These are phyloP conservation scores for Choreutis nemorana DNA, from an alignment of 2,888 invertebrate species.

Conservation along the genomic window DNA sequence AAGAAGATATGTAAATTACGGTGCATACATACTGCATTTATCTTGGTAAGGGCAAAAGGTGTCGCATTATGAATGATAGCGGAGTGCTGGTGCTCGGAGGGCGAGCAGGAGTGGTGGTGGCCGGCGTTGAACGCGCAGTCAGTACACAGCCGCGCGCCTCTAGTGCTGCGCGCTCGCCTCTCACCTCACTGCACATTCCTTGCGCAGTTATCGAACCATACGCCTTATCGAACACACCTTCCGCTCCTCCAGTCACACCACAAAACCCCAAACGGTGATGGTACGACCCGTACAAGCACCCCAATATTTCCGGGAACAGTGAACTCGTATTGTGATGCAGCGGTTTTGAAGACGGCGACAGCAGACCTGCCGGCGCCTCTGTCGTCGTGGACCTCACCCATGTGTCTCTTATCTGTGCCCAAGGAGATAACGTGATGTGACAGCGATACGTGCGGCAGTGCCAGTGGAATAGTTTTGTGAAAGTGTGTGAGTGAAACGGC, in stretches of 20 bases:
- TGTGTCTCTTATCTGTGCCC: constrained; percentile 33
- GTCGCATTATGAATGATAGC: constrained; percentile 39
- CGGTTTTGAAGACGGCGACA: constrained; percentile 22
- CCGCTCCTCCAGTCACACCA: constrained; percentile 23
- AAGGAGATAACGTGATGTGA: constrained; percentile 63
- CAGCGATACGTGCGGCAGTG: constrained; percentile 50
- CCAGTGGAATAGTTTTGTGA: constrained; percentile 63
- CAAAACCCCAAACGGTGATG: constrained; percentile 33
- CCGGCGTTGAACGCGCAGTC: constrained; percentile 32
- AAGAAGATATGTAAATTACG: constrained; percentile 37
- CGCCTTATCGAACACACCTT: constrained; percentile 42
- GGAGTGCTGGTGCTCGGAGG: constrained; percentile 50
- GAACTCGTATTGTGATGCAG: constrained; percentile 25
- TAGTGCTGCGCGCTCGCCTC: constrained; percentile 54
- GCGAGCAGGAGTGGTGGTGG: constrained; percentile 48
- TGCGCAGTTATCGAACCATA: constrained; percentile 28
- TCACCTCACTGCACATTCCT: constrained; percentile 31
- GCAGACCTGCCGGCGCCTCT: constrained; percentile 47
- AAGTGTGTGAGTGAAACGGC: constrained; percentile 54
- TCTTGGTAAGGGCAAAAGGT: constrained; percentile 50
- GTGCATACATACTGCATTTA: constrained; percentile 45
- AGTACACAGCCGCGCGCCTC: constrained; percentile 56
- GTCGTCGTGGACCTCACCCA: constrained; percentile 22
- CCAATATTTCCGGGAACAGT: constrained; percentile 28
- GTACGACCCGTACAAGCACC: constrained; percentile 23